These are phyloP conservation scores for Diaperis boleti DNA, from an alignment of 2,888 invertebrate species.

Conservation along the genomic window DNA sequence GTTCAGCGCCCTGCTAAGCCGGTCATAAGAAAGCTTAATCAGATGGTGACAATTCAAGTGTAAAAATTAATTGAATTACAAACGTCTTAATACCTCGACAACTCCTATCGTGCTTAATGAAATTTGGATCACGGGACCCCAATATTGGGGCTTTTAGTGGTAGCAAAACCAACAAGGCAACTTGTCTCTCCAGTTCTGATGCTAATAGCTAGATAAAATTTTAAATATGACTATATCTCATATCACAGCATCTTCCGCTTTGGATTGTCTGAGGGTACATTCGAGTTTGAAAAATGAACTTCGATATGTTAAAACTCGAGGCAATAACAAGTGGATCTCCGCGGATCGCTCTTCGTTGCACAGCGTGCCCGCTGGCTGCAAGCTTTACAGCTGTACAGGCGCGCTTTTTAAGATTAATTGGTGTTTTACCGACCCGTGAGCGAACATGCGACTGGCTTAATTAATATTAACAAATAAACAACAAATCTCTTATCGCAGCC, in stretches of 20 bases:
- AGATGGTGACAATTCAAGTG: too few relatives aligned
- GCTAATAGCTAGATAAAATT: not conserved
- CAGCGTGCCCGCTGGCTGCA: slow-evolving; percentile 51
- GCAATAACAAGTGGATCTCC: slow-evolving; percentile 55
- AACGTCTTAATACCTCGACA: too few relatives aligned
- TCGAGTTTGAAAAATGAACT: slow-evolving; percentile 39
- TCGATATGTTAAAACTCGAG: slow-evolving; percentile 47
- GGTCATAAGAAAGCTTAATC: too few relatives aligned
- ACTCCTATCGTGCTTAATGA: too few relatives aligned
- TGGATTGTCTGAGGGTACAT: slow-evolving; percentile 17
- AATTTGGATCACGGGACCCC: too few relatives aligned
- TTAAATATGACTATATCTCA: slow-evolving; percentile 22
- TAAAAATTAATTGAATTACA: too few relatives aligned
- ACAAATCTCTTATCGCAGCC: slow-evolving; percentile 45
- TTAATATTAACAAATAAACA: slow-evolving; percentile 54
- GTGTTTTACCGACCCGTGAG: slow-evolving; percentile 54
- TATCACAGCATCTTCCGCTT: slow-evolving; percentile 21
- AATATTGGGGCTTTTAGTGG: too few relatives aligned
- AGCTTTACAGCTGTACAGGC: too few relatives aligned
- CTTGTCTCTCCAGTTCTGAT: not conserved
- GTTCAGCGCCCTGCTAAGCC: too few relatives aligned
- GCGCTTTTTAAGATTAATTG: slow-evolving; percentile 55
- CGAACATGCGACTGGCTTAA: slow-evolving; percentile 55
- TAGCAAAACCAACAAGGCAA: too few relatives aligned
- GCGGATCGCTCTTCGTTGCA: slow-evolving; percentile 47